Conservation (phyloP, 2,888 invertebrate genomes). For the Lasioglossum oenotherae region DNA sequence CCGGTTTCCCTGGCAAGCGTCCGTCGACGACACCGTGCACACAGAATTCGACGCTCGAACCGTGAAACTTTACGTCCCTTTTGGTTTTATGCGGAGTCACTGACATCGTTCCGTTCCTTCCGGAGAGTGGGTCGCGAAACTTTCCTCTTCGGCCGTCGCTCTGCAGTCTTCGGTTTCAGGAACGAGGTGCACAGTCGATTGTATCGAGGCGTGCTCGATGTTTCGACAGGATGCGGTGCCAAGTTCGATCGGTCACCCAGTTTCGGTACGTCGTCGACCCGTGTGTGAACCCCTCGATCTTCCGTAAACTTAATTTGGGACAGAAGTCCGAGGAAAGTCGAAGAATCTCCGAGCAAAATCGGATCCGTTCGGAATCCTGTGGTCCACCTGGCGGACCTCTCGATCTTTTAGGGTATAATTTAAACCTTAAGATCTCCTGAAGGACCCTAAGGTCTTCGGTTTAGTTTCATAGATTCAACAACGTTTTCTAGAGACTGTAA, state of each 20-base stretch:
- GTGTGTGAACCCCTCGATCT: constrained; percentile 21
- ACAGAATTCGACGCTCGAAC: background rate
- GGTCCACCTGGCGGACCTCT: background rate
- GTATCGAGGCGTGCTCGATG: background rate
- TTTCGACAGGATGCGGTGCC: constrained; percentile 35
- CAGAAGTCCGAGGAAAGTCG: background rate
- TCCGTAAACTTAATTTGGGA: background rate
- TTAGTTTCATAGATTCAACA: no score
- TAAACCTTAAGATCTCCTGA: no score
- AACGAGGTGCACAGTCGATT: background rate
- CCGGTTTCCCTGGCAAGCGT: background rate
- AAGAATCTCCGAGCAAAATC: background rate
- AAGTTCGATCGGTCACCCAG: constrained; percentile 59
- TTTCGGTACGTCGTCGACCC: constrained; percentile 15
- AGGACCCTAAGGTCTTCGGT: no score
- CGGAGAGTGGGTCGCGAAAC: background rate
- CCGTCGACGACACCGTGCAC: background rate
- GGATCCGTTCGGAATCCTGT: background rate
- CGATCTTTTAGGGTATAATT: background rate
- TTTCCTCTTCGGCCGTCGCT: background rate
- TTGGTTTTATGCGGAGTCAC: background rate
- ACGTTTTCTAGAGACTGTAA: no score
- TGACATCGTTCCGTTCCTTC: background rate
- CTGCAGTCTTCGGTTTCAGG: background rate
- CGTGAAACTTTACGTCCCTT: background rate